phyloP scores from a whole-genome alignment of 2,113 vertebrate genomes.

The Chamaea fasciata region DNA sequence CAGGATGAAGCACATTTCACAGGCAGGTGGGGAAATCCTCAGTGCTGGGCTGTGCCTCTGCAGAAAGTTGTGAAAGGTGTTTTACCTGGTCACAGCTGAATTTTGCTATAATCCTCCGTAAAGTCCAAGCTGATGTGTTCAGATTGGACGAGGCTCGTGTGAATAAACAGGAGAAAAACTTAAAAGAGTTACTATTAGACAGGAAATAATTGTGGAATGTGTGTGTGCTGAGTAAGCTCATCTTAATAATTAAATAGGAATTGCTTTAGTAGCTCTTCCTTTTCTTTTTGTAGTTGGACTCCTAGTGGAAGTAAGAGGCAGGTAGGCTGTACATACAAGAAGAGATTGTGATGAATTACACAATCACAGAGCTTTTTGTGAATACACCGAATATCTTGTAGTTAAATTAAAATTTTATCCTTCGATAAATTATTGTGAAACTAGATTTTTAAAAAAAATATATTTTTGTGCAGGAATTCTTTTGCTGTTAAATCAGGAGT shows the following conservation, averaged over 20 bases:
- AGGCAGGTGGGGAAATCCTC: not conserved
- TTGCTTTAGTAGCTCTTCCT: not conserved
- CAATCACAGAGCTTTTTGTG: not conserved
- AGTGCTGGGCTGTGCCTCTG: not conserved
- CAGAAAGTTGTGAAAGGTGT: not conserved
- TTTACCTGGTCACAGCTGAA: not conserved
- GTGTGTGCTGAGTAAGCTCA: not conserved
- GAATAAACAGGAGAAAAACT: not conserved
- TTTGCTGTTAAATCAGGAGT: not conserved
- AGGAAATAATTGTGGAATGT: not conserved
- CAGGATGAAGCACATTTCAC: not conserved
- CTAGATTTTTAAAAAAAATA: fast-evolving
- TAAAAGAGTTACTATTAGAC: not conserved
- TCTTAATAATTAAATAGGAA: not conserved
- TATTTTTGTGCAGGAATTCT: not conserved
- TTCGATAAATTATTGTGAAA: not conserved
- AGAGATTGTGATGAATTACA: not conserved
- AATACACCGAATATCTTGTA: not conserved
- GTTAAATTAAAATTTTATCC: not conserved
- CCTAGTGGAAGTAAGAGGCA: not conserved
- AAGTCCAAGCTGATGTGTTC: not conserved
- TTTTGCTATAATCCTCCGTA: fast-evolving
- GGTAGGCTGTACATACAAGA: not conserved
- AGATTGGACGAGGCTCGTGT: fast-evolving
- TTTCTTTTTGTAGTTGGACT: not conserved